Percentiles rank a stretch among this genome's conserved stretches.
Conservation (phyloP, 2,797 vertebrate genomes). For the Cichlasoma orientale region DNA sequence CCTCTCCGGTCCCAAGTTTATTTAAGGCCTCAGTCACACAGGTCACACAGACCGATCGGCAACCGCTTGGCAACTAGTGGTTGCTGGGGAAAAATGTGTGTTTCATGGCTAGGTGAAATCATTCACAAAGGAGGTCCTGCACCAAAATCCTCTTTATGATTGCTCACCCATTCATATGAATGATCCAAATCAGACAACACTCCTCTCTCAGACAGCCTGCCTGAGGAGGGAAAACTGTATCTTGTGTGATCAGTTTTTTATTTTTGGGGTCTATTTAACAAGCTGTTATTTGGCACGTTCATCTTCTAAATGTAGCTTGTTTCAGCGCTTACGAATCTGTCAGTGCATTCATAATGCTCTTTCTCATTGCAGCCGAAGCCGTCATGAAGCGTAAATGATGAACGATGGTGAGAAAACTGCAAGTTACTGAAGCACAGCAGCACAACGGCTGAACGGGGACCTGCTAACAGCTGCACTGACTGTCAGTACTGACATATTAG, state of each 20-base stretch:
- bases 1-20: not conserved
- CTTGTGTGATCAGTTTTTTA: not conserved
- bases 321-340: not conserved
- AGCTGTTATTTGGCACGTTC: not conserved
- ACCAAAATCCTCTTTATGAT: not conserved
- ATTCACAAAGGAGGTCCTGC: not conserved
- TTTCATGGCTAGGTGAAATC: not conserved
- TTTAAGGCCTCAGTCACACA: not conserved
- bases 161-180: too few species aligned
- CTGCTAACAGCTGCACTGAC: not conserved
- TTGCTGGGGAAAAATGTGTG: not conserved
- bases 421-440: not conserved
- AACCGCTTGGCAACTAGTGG: not conserved
- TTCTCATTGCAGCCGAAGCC: constrained; percentile 76
- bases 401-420: constrained; percentile 14
- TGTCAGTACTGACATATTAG: not conserved
- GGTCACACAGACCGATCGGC: not conserved
- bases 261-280: not conserved
- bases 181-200: too few species aligned
- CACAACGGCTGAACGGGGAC: not conserved
- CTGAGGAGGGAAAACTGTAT: not conserved
- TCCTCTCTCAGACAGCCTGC: not conserved
- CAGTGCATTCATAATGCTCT: not conserved
- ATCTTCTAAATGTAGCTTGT: not conserved
- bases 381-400: constrained; percentile 68